These are phyloP conservation scores for Festucalex cinctus DNA, from an alignment of 2,113 vertebrate species.

Conservation along the genomic window DNA sequence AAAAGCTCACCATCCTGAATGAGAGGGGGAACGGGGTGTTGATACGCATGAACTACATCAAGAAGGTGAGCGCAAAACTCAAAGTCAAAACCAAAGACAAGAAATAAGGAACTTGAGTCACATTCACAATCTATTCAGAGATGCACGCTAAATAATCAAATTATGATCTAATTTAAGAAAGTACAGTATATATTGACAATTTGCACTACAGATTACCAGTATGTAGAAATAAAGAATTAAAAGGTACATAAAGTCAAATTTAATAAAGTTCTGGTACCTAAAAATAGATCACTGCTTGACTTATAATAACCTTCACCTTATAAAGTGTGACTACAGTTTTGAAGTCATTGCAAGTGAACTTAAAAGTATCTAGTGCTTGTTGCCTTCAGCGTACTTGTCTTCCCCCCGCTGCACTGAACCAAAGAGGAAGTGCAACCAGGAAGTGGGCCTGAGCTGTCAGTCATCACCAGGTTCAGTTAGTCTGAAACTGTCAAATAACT, in stretches of 20 bases:
- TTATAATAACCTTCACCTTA: background rate
- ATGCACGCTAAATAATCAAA: background rate
- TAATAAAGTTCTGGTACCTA: background rate
- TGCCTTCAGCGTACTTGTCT: background rate
- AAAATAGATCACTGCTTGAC: background rate
- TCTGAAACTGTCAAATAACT: slow-evolving; percentile 5
- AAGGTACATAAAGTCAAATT: background rate
- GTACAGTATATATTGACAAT: background rate
- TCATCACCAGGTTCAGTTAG: slow-evolving; percentile 33
- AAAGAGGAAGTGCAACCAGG: slow-evolving; percentile 75
- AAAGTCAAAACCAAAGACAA: background rate
- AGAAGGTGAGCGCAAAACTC: slow-evolving; percentile 79
- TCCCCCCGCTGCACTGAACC: slow-evolving; percentile 11
- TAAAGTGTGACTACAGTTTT: background rate
- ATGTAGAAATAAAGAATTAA: background rate
- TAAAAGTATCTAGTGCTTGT: background rate
- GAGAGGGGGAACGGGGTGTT: slow-evolving; percentile 86
- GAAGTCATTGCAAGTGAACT: background rate
- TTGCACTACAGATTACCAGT: background rate
- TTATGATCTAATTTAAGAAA: background rate
- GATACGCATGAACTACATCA: slow-evolving; percentile 87
- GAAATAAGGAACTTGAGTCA: slow-evolving; percentile 56
- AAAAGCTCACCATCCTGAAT: slow-evolving; percentile 88
- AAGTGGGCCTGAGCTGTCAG: slow-evolving; percentile 55
- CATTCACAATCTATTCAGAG: background rate